Conservation (phyloP, 2,888 invertebrate species). For the Drosophila kambysellisi region DNA sequence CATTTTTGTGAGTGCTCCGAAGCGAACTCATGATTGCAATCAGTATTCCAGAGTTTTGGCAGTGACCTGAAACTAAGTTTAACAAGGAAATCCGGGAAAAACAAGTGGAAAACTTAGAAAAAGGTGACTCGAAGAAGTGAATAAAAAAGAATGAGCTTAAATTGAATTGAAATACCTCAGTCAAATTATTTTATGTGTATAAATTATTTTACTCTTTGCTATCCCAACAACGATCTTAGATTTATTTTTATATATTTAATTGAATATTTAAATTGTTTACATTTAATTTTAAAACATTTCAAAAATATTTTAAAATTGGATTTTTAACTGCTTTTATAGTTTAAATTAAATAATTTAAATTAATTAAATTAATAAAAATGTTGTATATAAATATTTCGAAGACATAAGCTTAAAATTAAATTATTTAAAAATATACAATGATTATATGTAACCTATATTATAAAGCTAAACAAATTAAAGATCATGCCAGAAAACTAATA, state of each 20-base stretch:
- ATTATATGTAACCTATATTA: neutral
- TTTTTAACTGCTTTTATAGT: neutral
- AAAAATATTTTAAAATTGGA: neutral
- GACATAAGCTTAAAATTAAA: neutral
- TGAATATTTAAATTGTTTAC: neutral
- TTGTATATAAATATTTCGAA: neutral
- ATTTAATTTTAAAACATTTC: neutral
- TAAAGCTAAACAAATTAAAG: neutral
- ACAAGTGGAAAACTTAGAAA: neutral
- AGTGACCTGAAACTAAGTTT: neutral
- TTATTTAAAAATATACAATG: neutral
- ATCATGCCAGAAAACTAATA: neutral
- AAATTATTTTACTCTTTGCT: neutral
- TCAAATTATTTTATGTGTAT: neutral
- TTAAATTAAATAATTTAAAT: neutral
- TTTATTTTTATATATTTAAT: neutral
- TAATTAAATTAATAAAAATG: neutral
- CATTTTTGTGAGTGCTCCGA: constrained; percentile 38
- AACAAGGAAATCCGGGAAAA: neutral
- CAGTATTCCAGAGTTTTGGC: neutral
- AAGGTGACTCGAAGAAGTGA: rapidly evolving
- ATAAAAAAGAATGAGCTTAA: rapidly evolving
- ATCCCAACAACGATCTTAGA: neutral
- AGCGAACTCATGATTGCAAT: constrained; percentile 25
- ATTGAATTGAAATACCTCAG: neutral